Evolutionary conservation across 2,113 vertebrate species (phyloP).

Genomic region (Perccottus glenii): DNA sequence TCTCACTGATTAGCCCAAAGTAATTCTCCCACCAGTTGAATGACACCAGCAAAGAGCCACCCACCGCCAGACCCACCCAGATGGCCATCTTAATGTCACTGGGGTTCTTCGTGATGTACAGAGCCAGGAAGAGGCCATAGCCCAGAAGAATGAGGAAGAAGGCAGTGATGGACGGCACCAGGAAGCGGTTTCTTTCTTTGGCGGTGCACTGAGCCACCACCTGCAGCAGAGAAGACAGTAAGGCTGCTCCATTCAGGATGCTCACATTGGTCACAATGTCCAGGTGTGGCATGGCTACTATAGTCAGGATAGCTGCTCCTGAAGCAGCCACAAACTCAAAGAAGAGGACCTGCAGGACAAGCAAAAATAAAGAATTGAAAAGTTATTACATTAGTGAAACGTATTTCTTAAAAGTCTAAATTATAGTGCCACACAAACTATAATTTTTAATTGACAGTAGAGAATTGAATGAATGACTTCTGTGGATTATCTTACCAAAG

Average conservation of each 20-base stretch:
- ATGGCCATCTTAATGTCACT: background rate
- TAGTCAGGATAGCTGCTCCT: constrained; percentile 63
- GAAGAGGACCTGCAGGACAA: constrained; percentile 56
- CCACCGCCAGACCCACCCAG: constrained; percentile 65
- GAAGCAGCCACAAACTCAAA: constrained; percentile 60
- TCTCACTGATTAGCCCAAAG: constrained; percentile 41
- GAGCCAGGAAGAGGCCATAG: constrained; percentile 47
- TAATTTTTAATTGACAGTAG: no score
- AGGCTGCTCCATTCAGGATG: constrained; percentile 67
- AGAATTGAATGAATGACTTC: no score
- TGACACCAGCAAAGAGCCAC: constrained; percentile 60
- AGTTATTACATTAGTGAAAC: background rate
- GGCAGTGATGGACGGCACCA: constrained; percentile 38
- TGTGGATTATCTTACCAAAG: constrained; percentile 46
- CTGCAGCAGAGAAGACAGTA: constrained; percentile 67
- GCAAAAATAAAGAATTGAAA: background rate
- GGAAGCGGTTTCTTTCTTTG: constrained; percentile 41
- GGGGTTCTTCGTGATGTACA: constrained; percentile 41
- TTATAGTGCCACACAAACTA: background rate
- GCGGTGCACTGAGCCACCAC: constrained; percentile 27
- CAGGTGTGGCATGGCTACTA: constrained; percentile 74
- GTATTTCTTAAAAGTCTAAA: background rate
- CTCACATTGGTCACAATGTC: constrained; percentile 75
- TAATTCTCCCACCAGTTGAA: constrained; percentile 78
- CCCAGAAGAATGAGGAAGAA: constrained; percentile 58